These are phyloP conservation scores for Hoplostethus mediterraneus DNA, from an alignment of 2,797 vertebrate genomes.

Conservation along the genomic window DNA sequence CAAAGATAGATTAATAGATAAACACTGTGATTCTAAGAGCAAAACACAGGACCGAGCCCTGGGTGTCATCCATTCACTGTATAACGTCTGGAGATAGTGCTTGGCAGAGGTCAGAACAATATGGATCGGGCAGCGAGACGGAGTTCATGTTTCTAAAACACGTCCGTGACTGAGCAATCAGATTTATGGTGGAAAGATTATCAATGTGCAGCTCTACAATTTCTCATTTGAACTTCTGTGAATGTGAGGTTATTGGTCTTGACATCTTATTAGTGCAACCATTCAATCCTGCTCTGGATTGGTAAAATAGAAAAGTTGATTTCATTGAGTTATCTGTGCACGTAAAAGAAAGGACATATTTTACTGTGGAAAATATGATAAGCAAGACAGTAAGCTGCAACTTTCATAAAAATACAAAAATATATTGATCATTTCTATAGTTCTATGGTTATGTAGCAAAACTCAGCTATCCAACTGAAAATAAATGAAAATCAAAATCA, in stretches of 20 bases:
- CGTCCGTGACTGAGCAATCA: conserved; percentile 5
- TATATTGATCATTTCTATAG: background rate
- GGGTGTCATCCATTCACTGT: conserved; percentile 43
- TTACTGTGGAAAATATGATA: background rate
- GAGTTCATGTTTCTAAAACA: conserved; percentile 51
- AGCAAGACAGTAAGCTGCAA: background rate
- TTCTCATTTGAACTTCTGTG: conserved; percentile 2
- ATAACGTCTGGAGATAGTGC: conserved; percentile 41
- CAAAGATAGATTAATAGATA: conserved; percentile 74
- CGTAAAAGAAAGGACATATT: background rate
- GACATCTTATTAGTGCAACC: no score
- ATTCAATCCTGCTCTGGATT: no score
- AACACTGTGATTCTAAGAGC: conserved; percentile 63
- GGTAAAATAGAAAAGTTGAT: background rate
- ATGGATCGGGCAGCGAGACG: conserved; percentile 22
- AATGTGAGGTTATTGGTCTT: background rate
- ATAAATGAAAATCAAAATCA: background rate
- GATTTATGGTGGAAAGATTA: background rate
- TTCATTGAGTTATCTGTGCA: background rate
- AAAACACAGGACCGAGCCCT: conserved; percentile 56
- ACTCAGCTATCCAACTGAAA: background rate
- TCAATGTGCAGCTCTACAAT: conserved; percentile 6
- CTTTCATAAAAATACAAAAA: no score
- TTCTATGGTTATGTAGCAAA: background rate
- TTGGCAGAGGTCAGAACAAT: conserved; percentile 49